phyloP scores from a whole-genome alignment of 2,797 vertebrate genomes.

The Buphagus erythrorhynchus region DNA sequence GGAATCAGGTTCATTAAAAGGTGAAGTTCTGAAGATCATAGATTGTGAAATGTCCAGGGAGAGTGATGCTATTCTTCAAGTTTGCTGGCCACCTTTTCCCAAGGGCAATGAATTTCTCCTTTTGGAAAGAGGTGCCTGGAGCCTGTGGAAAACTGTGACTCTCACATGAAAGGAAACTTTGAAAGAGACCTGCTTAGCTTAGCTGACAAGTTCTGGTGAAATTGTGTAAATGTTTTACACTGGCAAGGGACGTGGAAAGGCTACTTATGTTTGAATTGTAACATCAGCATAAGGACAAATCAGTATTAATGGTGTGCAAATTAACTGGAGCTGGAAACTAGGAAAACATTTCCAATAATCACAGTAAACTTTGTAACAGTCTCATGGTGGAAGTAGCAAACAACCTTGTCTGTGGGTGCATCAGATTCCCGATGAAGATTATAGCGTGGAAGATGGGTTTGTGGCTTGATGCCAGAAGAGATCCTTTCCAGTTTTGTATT shows the following conservation, averaged over 20 bases:
- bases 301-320: not conserved
- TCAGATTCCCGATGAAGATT: not conserved
- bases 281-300: not conserved
- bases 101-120: not conserved
- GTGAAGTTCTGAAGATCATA: not conserved
- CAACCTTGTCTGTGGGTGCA: not conserved
- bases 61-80: fast-evolving
- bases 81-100: not conserved
- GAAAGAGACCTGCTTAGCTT: not conserved
- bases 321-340: not conserved
- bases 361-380: not conserved
- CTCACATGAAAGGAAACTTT: not conserved
- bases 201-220: not conserved
- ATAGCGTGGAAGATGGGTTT: not conserved
- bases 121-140: not conserved
- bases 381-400: not conserved
- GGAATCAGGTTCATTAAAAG: not conserved
- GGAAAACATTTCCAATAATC: not conserved
- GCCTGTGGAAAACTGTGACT: not conserved
- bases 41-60: not conserved
- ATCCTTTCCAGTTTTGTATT: not conserved
- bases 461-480: not conserved
- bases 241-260: not conserved
- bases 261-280: not conserved
- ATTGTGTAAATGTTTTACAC: not conserved